These are phyloP conservation scores for Pseudochromis fuscus DNA, from an alignment of 2,797 vertebrate genomes.

Conservation along the genomic window DNA sequence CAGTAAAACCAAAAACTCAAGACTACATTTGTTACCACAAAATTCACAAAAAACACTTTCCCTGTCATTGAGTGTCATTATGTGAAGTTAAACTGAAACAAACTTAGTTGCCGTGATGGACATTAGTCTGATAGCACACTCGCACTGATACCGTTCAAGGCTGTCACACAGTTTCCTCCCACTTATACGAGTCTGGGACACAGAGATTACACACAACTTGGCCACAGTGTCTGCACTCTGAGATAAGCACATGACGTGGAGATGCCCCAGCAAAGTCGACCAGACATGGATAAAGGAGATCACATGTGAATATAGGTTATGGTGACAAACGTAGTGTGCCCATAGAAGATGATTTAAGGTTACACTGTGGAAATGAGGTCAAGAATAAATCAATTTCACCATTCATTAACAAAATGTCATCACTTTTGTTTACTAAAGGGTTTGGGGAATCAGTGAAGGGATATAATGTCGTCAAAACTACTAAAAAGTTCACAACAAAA, in stretches of 20 bases:
- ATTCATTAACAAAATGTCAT: neutral
- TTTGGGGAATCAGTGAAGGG: neutral
- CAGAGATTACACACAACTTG: constrained; percentile 75
- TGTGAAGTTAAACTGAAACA: constrained; percentile 14
- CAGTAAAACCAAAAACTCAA: constrained; percentile 25
- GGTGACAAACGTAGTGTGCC: neutral
- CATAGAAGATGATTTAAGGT: constrained; percentile 1
- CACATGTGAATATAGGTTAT: constrained; percentile 38
- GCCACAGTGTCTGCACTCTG: constrained; percentile 52
- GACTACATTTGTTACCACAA: neutral
- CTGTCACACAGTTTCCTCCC: constrained; percentile 71
- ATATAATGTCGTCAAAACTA: neutral
- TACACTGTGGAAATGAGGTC: constrained; percentile 9
- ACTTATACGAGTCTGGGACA: constrained; percentile 65
- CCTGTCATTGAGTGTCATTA: neutral
- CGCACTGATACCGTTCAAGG: constrained; percentile 39
- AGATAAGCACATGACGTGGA: constrained; percentile 76
- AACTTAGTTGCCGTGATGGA: constrained; percentile 40
- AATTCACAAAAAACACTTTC: neutral
- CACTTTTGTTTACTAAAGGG: neutral
- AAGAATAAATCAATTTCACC: neutral
- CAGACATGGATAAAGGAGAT: constrained; percentile 3
- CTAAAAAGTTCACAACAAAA: neutral
- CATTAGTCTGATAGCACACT: constrained; percentile 50
- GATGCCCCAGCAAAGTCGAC: constrained; percentile 33